phyloP scores from a whole-genome alignment of 2,888 invertebrate genomes.

The Chirona hameri region DNA sequence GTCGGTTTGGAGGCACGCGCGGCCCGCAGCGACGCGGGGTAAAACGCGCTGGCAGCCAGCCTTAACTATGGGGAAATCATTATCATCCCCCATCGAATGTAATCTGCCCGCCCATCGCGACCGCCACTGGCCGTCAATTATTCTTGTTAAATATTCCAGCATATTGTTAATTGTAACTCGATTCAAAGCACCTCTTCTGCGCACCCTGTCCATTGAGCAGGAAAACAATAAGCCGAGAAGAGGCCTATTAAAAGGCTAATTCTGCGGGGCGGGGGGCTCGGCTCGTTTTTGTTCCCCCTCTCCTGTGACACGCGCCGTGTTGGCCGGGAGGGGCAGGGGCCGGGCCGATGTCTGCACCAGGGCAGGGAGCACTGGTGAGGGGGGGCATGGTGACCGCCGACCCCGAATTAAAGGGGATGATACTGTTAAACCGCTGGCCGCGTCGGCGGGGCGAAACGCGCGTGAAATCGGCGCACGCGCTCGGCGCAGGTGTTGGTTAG shows the following conservation, averaged over 20 bases:
- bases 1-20: slow-evolving; percentile 1
- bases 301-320: not conserved
- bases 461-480: slow-evolving; percentile 1
- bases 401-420: not conserved
- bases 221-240: slow-evolving; percentile 28
- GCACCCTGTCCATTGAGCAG: not conserved
- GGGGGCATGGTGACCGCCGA: not conserved
- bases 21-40: not conserved
- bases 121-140: not conserved
- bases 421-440: not conserved
- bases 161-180: slow-evolving; percentile 28
- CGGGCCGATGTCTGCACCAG: not conserved
- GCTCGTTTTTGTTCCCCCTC: not conserved
- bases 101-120: not conserved
- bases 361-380: not conserved
- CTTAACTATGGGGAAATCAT: slow-evolving; percentile 1
- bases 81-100: slow-evolving; percentile 10
- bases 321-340: not conserved
- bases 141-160: slow-evolving; percentile 28
- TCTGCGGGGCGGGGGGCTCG: not conserved
- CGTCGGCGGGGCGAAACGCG: not conserved
- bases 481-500: not conserved
- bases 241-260: slow-evolving; percentile 28
- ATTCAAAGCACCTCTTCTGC: slow-evolving; percentile 12
- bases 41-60: not conserved